A percentile compares a stretch with the other conserved stretches of the same genome.
These are phyloP conservation scores for Squalus acanthias DNA, from an alignment of 2,797 vertebrate species.

Conservation along the genomic window DNA sequence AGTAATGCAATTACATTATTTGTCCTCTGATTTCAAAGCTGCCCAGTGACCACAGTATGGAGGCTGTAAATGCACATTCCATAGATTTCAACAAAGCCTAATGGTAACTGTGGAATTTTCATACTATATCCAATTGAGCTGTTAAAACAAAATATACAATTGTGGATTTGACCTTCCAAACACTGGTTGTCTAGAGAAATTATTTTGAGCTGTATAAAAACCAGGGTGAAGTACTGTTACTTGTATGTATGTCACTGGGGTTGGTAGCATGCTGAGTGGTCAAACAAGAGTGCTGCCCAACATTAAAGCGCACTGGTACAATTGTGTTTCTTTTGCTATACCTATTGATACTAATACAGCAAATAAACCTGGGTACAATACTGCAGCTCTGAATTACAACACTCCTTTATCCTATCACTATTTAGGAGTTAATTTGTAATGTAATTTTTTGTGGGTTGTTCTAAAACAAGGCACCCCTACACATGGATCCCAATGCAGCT, in stretches of 20 bases:
- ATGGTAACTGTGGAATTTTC: not conserved
- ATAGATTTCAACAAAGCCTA: not conserved
- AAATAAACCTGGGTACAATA: not conserved
- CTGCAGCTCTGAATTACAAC: not conserved
- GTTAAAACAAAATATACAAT: not conserved
- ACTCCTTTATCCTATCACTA: not conserved
- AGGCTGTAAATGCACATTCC: not conserved
- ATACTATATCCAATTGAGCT: not conserved
- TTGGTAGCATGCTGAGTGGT: not conserved
- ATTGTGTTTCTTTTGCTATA: not conserved
- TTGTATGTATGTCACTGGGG: not conserved
- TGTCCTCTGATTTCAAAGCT: not conserved
- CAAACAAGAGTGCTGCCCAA: not conserved
- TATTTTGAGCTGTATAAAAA: not conserved
- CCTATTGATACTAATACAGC: not conserved
- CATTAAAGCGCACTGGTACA: not conserved
- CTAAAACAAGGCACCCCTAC: not conserved
- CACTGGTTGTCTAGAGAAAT: not conserved
- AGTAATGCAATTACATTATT: not conserved
- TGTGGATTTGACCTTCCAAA: not conserved
- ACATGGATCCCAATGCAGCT: not conserved
- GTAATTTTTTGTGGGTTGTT: not conserved
- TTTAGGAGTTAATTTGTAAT: not conserved
- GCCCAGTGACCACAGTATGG: not conserved
- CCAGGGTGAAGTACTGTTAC: not conserved